Evolutionary conservation across 1,140 invertebrate genomes (phyloP).

Genomic region (Homarus americanus): DNA sequence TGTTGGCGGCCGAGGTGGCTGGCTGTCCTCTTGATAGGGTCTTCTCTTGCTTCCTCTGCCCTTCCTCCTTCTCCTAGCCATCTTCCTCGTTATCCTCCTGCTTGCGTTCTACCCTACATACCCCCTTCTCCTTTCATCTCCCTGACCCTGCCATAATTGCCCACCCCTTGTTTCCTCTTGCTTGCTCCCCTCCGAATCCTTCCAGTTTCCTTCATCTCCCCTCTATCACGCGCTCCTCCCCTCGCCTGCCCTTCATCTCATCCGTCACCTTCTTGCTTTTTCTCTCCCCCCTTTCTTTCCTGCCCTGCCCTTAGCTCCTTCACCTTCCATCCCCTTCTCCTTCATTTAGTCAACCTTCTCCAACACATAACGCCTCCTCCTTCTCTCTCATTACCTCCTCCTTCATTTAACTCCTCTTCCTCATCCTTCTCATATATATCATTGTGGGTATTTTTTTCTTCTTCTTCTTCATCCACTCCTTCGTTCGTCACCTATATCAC

Average conservation of each 20-base stretch:
- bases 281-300: background rate
- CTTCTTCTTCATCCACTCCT: too few relatives aligned
- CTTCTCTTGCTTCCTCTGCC: background rate
- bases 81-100: background rate
- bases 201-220: constrained; percentile 10
- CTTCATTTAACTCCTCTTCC: background rate
- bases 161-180: background rate
- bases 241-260: constrained; percentile 12
- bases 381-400: background rate
- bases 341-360: background rate
- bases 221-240: background rate
- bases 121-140: background rate
- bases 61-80: background rate
- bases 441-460: too few relatives aligned
- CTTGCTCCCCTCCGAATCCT: constrained; percentile 8
- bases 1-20: background rate
- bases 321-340: background rate
- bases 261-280: constrained; percentile 7
- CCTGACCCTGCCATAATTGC: background rate
- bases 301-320: background rate
- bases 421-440: too few relatives aligned
- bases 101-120: too few relatives aligned
- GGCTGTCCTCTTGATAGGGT: background rate
- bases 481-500: too few relatives aligned
- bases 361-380: background rate